Evolutionary conservation across 2,888 invertebrate genomes (phyloP).

Genomic region (Trichopoda pennipes): DNA sequence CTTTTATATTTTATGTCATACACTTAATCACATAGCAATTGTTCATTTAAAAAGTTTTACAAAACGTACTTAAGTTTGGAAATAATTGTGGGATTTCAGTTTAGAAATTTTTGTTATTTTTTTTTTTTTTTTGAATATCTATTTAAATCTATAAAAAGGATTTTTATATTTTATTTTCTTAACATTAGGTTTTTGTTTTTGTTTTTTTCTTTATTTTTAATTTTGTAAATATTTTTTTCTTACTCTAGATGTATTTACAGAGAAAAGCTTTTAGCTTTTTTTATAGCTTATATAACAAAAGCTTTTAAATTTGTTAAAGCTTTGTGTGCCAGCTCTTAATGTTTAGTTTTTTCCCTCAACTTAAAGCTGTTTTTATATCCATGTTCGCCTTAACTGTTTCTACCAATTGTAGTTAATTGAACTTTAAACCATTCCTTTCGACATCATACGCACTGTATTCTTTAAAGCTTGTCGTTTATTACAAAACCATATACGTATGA

Average conservation of each 20-base stretch:
- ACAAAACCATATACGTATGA: conserved; percentile 99
- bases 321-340: conserved; percentile 48
- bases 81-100: conserved; percentile 21
- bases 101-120: conserved; percentile 26
- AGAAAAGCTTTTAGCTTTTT: conserved; percentile 31
- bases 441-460: conserved; percentile 98
- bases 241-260: conserved; percentile 36
- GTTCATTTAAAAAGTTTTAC: conserved; percentile 9
- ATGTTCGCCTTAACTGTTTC: background rate
- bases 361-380: background rate
- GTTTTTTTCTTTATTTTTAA: background rate
- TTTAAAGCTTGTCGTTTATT: conserved; percentile 98
- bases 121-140: conserved; percentile 38
- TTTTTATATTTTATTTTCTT: conserved; percentile 8
- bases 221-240: conserved; percentile 1
- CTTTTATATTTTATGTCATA: conserved; percentile 39
- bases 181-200: conserved; percentile 1
- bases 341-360: too few relatives aligned
- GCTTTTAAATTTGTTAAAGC: conserved; percentile 40
- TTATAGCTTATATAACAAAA: background rate
- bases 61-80: conserved; percentile 11
- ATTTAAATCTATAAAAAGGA: conserved; percentile 50
- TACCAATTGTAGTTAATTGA: conserved; percentile 36
- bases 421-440: conserved; percentile 89
- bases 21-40: conserved; percentile 62